Base-by-base conservation (phyloP, 2,113 vertebrate species). In the Herpetotheres cachinnans region DNA sequence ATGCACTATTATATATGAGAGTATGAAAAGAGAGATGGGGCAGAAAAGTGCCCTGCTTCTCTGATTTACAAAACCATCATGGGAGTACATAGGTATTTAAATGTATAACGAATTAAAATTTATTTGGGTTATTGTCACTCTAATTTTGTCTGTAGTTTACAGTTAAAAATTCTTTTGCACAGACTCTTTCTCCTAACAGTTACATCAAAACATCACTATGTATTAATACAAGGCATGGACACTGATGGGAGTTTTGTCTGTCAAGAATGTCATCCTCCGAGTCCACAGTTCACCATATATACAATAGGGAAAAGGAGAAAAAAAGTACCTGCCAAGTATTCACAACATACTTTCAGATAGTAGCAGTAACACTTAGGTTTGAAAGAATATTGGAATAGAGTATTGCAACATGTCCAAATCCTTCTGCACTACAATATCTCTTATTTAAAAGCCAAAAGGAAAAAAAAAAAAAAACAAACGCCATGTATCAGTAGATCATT, bases 261-360 rank as follows among this genome's bases (percentile, higher is more conserved):
- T 94, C 88, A 94, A 71, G 85, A 95, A 90, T 86, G 79, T 85
- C 86, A 87, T 94, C 73, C 25, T 89, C 56, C 10, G n/a, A 74
- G 42, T 61, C 73, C 76, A 62, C 24, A 55, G 65, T 19, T 93
- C 46, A 78, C 90, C 44, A 19, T 40, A 38, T 63, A 30, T 71
- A 67, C 62, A 73, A 83, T 9, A 72, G 79, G 79, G 52, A 82
- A 84, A 81, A 81, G 26, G 49, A 61, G 59, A 20, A 80, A 71
- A 50, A 65, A 89, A 42, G 8, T 32, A 73, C 44, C 90, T 96
- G 92, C 83, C 96, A 97, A 88, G 49, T 76, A 61, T 96, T 92
- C 89, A 94, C 47, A 89, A 78, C 49, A 15, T 94, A 91, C 90
- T 97, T 94, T 96, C 93, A 90, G 80, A 93, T 24, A 95, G 93